phyloP scores from a whole-genome alignment of 2,113 vertebrate species.

The Petroica traversi region DNA sequence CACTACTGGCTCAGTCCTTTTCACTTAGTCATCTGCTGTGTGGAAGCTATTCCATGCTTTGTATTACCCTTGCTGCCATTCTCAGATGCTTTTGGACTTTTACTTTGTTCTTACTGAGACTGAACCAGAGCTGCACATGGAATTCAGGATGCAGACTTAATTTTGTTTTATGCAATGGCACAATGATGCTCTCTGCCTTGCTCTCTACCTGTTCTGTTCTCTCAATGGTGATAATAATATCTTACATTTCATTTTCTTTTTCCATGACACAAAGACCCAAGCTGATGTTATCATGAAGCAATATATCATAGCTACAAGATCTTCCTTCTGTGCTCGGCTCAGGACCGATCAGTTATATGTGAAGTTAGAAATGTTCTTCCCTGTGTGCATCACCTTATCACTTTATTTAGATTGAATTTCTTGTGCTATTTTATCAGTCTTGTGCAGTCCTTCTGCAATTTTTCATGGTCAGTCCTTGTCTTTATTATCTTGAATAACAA shows the following conservation, averaged over 20 bases:
- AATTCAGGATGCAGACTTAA: neutral
- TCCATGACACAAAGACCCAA: neutral
- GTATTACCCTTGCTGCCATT: neutral
- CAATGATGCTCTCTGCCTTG: neutral
- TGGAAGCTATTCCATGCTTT: neutral
- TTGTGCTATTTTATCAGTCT: conserved; percentile 10
- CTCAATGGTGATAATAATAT: neutral
- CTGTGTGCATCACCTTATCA: neutral
- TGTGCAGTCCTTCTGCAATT: neutral
- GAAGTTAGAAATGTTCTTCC: conserved; percentile 10
- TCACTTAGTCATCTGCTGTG: neutral
- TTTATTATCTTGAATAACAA: neutral
- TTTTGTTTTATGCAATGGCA: neutral
- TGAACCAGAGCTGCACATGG: neutral
- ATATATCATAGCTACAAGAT: neutral
- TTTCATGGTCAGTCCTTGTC: neutral
- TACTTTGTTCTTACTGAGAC: neutral
- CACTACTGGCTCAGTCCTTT: neutral
- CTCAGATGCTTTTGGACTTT: neutral
- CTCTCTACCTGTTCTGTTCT: neutral
- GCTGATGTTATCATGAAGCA: neutral
- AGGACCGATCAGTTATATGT: neutral
- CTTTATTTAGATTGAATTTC: conserved; percentile 9
- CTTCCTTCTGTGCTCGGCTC: neutral
- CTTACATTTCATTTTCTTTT: conserved; percentile 5